These are phyloP conservation scores for Paramormyrops hopkinsi DNA, from an alignment of 2,797 vertebrate genomes.

Conservation along the genomic window DNA sequence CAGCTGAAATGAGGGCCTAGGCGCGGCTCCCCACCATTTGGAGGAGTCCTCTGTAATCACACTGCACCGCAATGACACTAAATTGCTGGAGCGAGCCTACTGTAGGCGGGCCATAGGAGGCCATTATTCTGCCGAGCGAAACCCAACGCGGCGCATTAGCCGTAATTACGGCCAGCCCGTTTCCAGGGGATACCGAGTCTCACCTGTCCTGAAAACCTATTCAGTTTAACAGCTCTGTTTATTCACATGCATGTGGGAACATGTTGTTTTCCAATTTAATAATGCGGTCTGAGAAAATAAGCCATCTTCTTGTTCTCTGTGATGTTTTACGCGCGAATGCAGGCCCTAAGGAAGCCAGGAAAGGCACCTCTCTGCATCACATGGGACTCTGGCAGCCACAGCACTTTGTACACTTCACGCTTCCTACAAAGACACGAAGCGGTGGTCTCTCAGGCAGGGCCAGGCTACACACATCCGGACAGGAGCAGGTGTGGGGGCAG, in stretches of 20 bases:
- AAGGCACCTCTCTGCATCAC: neutral
- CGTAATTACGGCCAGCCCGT: neutral
- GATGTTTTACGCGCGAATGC: neutral
- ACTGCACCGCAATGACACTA: neutral
- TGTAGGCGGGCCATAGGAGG: neutral
- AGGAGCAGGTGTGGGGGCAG: neutral
- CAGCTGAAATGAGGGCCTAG: neutral
- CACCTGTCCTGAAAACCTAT: neutral
- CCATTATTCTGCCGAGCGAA: neutral
- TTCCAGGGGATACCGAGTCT: neutral
- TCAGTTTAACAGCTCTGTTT: neutral
- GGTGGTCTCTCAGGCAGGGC: neutral
- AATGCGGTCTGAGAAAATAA: neutral
- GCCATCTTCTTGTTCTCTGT: neutral
- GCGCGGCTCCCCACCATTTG: neutral
- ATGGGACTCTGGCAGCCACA: neutral
- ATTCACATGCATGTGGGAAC: neutral
- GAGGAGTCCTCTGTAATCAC: neutral
- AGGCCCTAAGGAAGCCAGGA: neutral
- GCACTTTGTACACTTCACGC: neutral
- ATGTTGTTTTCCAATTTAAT: neutral
- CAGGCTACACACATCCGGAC: neutral
- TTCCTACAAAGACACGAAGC: neutral
- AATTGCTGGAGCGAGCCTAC: neutral
- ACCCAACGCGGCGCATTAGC: neutral